A percentile compares a stretch with the other conserved stretches of the same genome.
phyloP scores from a whole-genome alignment of 92 coral and sea anemone species.

The Heteractis magnifica region DNA sequence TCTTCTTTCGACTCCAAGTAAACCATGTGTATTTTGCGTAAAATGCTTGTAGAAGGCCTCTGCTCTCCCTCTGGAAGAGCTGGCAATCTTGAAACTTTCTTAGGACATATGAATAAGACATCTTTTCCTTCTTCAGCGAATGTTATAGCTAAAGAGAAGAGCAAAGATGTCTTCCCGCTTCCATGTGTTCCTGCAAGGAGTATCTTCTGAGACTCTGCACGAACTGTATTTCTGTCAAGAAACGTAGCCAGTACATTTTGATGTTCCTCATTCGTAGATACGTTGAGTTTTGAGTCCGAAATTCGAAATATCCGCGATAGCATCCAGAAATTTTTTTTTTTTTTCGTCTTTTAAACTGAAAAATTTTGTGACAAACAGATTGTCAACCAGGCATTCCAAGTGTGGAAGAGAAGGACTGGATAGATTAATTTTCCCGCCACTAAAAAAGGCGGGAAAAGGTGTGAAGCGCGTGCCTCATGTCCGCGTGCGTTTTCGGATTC shows the following conservation, averaged over 20 bases:
- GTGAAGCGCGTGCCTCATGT: neutral
- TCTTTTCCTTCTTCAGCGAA: slow-evolving; percentile 79
- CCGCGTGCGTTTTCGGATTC: neutral
- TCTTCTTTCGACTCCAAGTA: slow-evolving; percentile 69
- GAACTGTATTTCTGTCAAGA: slow-evolving; percentile 33
- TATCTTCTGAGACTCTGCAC: slow-evolving; percentile 29
- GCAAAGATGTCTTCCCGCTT: slow-evolving; percentile 85
- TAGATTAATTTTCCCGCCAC: neutral
- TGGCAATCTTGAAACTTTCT: slow-evolving; percentile 65
- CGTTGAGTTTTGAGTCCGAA: slow-evolving; percentile 1
- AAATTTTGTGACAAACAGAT: neutral
- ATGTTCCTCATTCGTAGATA: neutral
- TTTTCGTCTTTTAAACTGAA: neutral
- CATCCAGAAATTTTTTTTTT: slow-evolving; percentile 9
- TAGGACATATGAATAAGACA: slow-evolving; percentile 78
- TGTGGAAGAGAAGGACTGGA: neutral
- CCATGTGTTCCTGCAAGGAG: slow-evolving; percentile 63
- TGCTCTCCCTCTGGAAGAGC: slow-evolving; percentile 61
- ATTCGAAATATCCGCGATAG: slow-evolving; percentile 30
- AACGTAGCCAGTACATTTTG: slow-evolving; percentile 5
- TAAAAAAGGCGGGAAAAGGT: neutral
- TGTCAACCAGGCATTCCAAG: slow-evolving; percentile 12
- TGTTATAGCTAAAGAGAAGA: slow-evolving; percentile 80
- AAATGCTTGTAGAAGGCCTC: slow-evolving; percentile 54
- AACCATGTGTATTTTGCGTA: slow-evolving; percentile 76